Evolutionary conservation across 2,797 vertebrate genomes (phyloP).

Genomic region (Acanthis flammea): DNA sequence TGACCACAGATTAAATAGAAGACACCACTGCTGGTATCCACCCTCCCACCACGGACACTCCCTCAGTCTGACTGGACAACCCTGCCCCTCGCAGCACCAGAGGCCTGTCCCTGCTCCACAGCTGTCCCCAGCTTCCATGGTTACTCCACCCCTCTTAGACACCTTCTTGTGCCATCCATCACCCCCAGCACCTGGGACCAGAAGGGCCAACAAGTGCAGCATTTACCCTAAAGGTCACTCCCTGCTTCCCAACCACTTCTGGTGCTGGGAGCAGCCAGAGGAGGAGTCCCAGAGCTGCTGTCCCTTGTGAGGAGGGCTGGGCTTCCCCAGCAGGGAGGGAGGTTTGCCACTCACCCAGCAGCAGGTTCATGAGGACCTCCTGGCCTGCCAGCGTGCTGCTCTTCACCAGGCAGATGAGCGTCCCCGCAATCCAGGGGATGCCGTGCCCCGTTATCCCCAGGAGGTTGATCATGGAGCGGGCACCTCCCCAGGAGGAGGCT

Average conservation of each 20-base stretch:
- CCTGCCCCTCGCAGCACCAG: not conserved
- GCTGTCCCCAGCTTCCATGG: not conserved
- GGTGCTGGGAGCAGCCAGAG: conserved; percentile 19
- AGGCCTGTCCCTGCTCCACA: not conserved
- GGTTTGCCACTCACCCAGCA: conserved; percentile 86
- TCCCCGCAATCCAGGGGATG: conserved; percentile 87
- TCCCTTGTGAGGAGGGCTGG: not conserved
- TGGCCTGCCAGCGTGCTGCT: conserved; percentile 93
- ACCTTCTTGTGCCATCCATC: not conserved
- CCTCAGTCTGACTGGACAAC: not conserved
- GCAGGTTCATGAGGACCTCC: conserved; percentile 94
- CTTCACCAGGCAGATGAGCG: conserved; percentile 88
- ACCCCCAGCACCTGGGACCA: not conserved
- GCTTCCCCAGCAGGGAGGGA: not conserved
- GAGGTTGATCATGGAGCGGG: conserved; percentile 88
- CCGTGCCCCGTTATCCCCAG: conserved; percentile 92
- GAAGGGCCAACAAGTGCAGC: not conserved
- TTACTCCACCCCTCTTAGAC: not conserved
- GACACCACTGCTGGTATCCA: not conserved
- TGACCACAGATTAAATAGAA: not conserved
- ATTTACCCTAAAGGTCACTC: not conserved
- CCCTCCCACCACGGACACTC: not conserved
- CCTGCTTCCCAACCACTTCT: not conserved
- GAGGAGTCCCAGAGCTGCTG: conserved; percentile 17
- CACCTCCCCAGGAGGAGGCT: conserved; percentile 90